phyloP scores from a whole-genome alignment of 2,113 vertebrate species.

The Pteruthius melanotis region DNA sequence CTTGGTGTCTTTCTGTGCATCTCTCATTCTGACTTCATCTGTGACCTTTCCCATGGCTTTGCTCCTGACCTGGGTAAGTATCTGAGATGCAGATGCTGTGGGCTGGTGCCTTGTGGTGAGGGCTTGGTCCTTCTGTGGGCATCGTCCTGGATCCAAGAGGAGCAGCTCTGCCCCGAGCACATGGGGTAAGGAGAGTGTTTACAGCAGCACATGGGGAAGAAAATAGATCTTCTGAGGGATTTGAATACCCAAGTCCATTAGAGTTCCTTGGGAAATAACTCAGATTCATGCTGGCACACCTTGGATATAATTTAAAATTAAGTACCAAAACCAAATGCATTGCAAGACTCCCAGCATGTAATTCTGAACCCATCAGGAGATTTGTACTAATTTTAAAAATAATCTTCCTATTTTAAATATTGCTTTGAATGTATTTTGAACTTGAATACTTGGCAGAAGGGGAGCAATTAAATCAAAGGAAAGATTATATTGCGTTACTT shows the following conservation, averaged over 20 bases:
- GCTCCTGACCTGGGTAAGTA: not conserved
- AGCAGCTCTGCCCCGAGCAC: not conserved
- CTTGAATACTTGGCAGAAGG: not conserved
- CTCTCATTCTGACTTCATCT: not conserved
- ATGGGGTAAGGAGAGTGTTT: not conserved
- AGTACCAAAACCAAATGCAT: not conserved
- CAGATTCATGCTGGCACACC: not conserved
- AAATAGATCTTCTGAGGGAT: not conserved
- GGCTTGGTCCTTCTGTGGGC: not conserved
- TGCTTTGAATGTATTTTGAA: conserved; percentile 2
- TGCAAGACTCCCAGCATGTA: conserved; percentile 17
- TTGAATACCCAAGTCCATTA: conserved; percentile 2
- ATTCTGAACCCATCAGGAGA: conserved; percentile 19
- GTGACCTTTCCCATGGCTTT: not conserved
- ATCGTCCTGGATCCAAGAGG: rapidly evolving
- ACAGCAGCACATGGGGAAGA: not conserved
- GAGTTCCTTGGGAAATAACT: not conserved
- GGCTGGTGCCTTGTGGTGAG: not conserved
- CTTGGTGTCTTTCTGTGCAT: not conserved
- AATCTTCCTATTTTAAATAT: conserved; percentile 19
- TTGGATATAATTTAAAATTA: conserved; percentile 19
- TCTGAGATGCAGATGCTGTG: not conserved
- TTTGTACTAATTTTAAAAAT: conserved; percentile 18
- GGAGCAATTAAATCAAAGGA: conserved; percentile 26
- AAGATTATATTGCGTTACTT: conserved; percentile 16